Conservation (phyloP, 2,888 invertebrate genomes). For the Mythimna vitellina region DNA sequence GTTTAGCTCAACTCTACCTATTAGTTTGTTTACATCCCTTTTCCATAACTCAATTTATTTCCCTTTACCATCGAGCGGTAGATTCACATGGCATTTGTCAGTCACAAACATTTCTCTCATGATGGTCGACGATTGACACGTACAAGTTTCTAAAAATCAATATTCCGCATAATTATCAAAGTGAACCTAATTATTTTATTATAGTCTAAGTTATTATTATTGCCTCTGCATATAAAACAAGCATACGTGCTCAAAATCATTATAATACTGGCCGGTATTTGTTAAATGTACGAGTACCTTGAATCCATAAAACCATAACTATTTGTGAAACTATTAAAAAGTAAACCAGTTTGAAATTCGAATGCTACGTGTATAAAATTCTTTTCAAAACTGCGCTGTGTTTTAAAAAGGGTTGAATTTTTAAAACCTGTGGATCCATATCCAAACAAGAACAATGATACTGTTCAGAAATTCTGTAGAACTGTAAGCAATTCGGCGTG, state of each 20-base stretch:
- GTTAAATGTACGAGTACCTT: slow-evolving; percentile 15
- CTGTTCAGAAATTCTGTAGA: slow-evolving; percentile 66
- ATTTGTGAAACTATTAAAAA: slow-evolving; percentile 31
- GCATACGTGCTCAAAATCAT: slow-evolving; percentile 29
- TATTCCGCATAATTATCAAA: slow-evolving; percentile 11
- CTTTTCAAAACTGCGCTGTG: slow-evolving; percentile 15
- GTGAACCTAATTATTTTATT: not conserved
- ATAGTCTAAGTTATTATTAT: not conserved
- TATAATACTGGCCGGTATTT: slow-evolving; percentile 13
- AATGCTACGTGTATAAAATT: slow-evolving; percentile 32
- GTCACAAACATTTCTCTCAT: not conserved
- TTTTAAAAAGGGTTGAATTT: slow-evolving; percentile 46
- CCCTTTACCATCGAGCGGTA: not conserved
- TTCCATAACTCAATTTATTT: slow-evolving; percentile 18
- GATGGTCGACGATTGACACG: not conserved
- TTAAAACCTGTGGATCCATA: slow-evolving; percentile 62
- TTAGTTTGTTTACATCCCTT: slow-evolving; percentile 36
- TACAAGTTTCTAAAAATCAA: slow-evolving; percentile 14
- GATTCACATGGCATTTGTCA: not conserved
- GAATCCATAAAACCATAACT: slow-evolving; percentile 14
- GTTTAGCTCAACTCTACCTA: slow-evolving; percentile 33
- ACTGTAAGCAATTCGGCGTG: slow-evolving; percentile 71
- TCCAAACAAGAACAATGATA: slow-evolving; percentile 66
- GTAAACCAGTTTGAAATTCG: slow-evolving; percentile 31
- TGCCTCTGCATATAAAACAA: not conserved